These are phyloP conservation scores for Arothron firmamentum DNA, from an alignment of 2,113 vertebrate genomes.

Conservation along the genomic window DNA sequence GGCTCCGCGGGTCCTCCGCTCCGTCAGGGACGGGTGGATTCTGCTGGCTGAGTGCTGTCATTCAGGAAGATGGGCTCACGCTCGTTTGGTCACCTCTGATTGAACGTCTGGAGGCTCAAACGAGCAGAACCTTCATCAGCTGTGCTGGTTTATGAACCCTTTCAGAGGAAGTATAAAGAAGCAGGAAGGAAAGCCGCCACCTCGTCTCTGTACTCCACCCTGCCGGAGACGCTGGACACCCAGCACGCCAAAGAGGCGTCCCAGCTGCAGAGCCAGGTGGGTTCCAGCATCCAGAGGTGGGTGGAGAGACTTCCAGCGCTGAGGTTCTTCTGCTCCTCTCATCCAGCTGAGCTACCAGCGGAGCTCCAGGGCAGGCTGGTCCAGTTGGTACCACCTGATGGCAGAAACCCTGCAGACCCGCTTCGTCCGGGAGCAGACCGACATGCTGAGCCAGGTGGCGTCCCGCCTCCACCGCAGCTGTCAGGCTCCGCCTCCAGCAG, in stretches of 20 bases:
- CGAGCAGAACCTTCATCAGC: too few species aligned
- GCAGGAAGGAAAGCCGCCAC: conserved; percentile 55
- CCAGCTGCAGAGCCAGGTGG: conserved; percentile 60
- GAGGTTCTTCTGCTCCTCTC: background rate
- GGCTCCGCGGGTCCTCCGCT: too few species aligned
- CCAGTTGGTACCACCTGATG: conserved; percentile 53
- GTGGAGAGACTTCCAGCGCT: background rate
- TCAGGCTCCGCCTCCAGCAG: too few species aligned
- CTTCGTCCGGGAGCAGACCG: conserved; percentile 38
- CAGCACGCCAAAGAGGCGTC: conserved; percentile 43
- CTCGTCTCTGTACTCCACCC: conserved; percentile 43
- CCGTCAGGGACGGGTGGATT: too few species aligned
- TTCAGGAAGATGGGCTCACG: background rate
- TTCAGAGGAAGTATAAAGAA: conserved; percentile 81
- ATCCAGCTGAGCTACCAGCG: conserved; percentile 51
- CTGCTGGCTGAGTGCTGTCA: too few species aligned
- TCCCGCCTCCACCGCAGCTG: background rate
- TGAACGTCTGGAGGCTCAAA: too few species aligned
- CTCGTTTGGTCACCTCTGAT: too few species aligned
- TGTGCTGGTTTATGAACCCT: conserved; percentile 39
- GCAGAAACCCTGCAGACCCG: conserved; percentile 48
- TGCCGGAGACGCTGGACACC: conserved; percentile 46
- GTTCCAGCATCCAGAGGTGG: background rate
- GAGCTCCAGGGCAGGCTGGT: background rate
- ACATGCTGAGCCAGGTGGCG: conserved; percentile 47